A percentile compares a stretch with the other conserved stretches of the same genome.
These are phyloP conservation scores for Nipponia nippon DNA, from an alignment of 2,113 vertebrate species.

Conservation along the genomic window DNA sequence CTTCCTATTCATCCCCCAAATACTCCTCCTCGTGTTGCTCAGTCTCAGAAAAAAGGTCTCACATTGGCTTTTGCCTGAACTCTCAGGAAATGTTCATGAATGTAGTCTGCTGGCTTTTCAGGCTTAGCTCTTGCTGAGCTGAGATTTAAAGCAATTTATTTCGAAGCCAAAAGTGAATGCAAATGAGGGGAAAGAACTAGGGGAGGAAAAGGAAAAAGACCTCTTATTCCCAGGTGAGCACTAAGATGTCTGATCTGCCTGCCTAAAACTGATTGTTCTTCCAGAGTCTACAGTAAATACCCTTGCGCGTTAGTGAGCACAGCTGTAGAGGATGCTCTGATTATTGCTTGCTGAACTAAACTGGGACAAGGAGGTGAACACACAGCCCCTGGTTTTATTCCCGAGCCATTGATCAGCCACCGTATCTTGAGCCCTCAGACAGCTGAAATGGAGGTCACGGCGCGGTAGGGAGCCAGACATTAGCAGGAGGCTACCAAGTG, in stretches of 20 bases:
- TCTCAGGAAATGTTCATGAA: neutral
- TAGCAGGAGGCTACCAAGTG: neutral
- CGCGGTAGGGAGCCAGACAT: neutral
- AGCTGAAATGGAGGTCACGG: neutral
- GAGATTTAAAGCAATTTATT: conserved; percentile 55
- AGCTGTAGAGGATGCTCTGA: neutral
- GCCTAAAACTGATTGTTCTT: neutral
- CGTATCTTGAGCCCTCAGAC: neutral
- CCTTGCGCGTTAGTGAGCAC: neutral
- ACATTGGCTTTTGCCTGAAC: neutral
- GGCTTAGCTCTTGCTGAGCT: conserved; percentile 28
- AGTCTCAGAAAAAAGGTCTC: neutral
- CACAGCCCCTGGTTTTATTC: neutral
- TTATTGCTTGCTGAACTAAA: neutral
- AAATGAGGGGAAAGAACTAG: conserved; percentile 2
- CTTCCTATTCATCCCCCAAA: neutral
- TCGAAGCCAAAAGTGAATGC: conserved; percentile 27
- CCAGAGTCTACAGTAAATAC: neutral
- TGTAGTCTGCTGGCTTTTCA: conserved; percentile 7
- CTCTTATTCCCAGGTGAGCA: conserved; percentile 6
- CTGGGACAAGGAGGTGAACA: neutral
- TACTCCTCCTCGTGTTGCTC: neutral
- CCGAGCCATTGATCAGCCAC: neutral
- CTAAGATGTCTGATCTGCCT: conserved; percentile 5
- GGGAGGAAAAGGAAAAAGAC: neutral